These are phyloP conservation scores for Parascotia fuliginaria DNA, from an alignment of 2,888 invertebrate genomes.

Conservation along the genomic window DNA sequence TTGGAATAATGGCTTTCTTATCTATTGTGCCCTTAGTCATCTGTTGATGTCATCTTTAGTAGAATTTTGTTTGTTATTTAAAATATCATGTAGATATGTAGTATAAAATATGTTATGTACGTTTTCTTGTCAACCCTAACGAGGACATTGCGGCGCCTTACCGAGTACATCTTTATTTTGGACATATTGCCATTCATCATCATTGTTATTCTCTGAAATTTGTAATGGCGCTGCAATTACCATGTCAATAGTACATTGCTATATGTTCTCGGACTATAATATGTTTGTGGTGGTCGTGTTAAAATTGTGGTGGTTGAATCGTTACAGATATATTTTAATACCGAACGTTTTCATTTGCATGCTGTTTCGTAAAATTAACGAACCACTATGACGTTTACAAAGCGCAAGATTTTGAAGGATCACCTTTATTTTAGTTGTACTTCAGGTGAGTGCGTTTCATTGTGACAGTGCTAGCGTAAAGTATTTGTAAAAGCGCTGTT, in stretches of 20 bases:
- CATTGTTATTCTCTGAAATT: slow-evolving; percentile 69
- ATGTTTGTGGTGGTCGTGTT: slow-evolving; percentile 16
- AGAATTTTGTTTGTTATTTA: neutral
- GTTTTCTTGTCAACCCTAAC: slow-evolving; percentile 49
- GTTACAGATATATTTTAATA: slow-evolving; percentile 1
- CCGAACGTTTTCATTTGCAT: neutral
- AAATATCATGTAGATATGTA: neutral
- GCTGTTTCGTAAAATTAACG: too few species aligned
- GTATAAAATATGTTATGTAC: neutral
- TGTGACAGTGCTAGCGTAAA: too few species aligned
- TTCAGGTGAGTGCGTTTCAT: too few species aligned
- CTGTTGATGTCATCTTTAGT: slow-evolving; percentile 2
- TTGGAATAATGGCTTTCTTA: slow-evolving; percentile 8
- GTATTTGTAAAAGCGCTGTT: too few species aligned
- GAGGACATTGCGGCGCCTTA: slow-evolving; percentile 34
- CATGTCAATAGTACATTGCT: slow-evolving; percentile 46
- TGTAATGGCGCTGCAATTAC: slow-evolving; percentile 56
- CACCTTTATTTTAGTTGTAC: too few species aligned
- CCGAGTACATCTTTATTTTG: slow-evolving; percentile 68
- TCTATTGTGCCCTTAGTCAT: slow-evolving; percentile 4
- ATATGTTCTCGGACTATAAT: slow-evolving; percentile 32
- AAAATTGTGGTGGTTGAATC: slow-evolving; percentile 5
- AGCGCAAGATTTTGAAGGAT: too few species aligned
- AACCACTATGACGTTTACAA: too few species aligned
- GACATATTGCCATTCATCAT: slow-evolving; percentile 69